Evolutionary conservation across 2,888 invertebrate genomes (phyloP), one percentile per base, ranked within the genome.

Genomic region (Drosophila lacicola): DNA sequence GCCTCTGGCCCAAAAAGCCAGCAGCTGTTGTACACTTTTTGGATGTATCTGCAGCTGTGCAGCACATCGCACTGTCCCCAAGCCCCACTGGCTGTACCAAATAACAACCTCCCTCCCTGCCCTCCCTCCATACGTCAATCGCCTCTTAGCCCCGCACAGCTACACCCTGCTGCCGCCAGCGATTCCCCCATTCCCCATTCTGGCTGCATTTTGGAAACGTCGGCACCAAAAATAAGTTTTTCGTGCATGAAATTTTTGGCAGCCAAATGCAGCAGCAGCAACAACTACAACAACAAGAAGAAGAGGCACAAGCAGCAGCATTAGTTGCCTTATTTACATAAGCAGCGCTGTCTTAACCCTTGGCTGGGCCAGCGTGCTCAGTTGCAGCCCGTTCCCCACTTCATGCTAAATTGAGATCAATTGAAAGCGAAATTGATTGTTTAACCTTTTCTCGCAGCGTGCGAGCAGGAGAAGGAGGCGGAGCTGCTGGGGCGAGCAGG

Each of bases 381-480:
- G 11, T 39, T 50, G 11, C n/a, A 19, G 9, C 45, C 44, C 11
- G 25, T 25, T 41, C 10, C 41, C n/a, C 25, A 41, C 33, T 51
- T 55, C 42, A 66, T 67, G 74, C 74, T 81, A 80, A 86, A 86
- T 86, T 86, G 85, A 73, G 77, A 77, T 86, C 86, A 86, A 86
- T 86, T 86, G 89, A 72, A 81, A 80, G 70, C 72, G 61, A 82
- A 86, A 84, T 84, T 87, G 89, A 86, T 87, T 87, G 87, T 65
- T 87, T 88, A 84, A 86, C 86, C 87, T 86, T 79, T 80, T 57
- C 14, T 39, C 51, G 25, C 29, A 41, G 44, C 41, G 29, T 17
- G 42, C 33, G 46, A 14, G 36, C 13, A 10, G 11, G 9, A 14
- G 10, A 14, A 11, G 21, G 17, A n/a, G 9, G n/a, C 1, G 10